phyloP scores from a whole-genome alignment of 2,797 vertebrate genomes.

The Dallia pectoralis region DNA sequence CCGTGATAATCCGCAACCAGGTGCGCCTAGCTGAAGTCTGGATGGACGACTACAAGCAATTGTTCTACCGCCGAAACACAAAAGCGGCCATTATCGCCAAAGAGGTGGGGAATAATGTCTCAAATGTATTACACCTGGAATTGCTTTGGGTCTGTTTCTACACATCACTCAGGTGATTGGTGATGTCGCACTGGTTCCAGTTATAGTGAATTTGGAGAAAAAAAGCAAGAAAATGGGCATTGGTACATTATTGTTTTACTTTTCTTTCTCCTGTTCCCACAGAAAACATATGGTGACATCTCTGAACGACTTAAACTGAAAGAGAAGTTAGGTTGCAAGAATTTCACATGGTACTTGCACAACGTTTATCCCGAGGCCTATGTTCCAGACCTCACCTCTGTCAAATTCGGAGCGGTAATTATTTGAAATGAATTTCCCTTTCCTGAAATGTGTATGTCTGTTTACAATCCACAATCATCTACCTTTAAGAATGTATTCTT shows the following conservation, averaged over 20 bases:
- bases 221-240: background rate
- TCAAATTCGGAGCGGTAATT: conserved; percentile 74
- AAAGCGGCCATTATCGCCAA: conserved; percentile 73
- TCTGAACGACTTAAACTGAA: conserved; percentile 74
- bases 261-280: conserved; percentile 16
- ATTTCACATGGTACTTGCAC: conserved; percentile 85
- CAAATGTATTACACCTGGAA: background rate
- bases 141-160: background rate
- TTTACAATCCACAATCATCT: background rate
- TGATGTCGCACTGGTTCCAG: background rate
- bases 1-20: conserved; percentile 76
- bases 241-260: background rate
- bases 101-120: conserved; percentile 58
- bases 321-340: conserved; percentile 77
- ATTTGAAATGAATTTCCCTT: background rate
- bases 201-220: background rate
- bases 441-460: background rate
- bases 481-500: background rate
- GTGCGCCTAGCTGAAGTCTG: conserved; percentile 86
- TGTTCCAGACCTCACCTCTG: conserved; percentile 77
- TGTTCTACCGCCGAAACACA: conserved; percentile 80
- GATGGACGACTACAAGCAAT: conserved; percentile 83
- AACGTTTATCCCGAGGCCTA: conserved; percentile 83
- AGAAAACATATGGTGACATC: conserved; percentile 83
- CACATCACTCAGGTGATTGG: background rate